Evolutionary conservation across 1,140 invertebrate genomes (phyloP).

Genomic region (Dendrolimus kikuchii): DNA sequence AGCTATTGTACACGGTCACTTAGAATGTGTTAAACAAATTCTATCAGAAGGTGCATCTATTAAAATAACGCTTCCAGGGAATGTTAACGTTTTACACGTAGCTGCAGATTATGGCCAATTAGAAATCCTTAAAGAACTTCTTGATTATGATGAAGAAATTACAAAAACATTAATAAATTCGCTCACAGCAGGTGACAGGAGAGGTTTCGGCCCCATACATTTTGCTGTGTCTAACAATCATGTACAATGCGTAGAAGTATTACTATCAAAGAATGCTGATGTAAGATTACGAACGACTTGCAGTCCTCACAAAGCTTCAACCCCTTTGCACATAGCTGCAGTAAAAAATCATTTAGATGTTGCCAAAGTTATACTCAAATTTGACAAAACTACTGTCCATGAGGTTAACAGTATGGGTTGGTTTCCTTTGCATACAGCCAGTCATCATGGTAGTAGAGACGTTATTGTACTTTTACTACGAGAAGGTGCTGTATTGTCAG

Average conservation of each 20-base stretch:
- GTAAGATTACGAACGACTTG: constrained; percentile 44
- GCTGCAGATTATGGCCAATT: constrained; percentile 54
- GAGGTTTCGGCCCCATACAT: constrained; percentile 77
- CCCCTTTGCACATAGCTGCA: constrained; percentile 76
- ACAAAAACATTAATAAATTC: constrained; percentile 36
- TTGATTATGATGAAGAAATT: constrained; percentile 38
- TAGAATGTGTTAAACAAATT: constrained; percentile 63
- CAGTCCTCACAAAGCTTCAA: constrained; percentile 65
- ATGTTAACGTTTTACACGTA: constrained; percentile 57
- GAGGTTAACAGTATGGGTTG: constrained; percentile 71
- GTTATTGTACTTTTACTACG: constrained; percentile 72
- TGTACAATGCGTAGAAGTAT: constrained; percentile 74
- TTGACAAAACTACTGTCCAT: constrained; percentile 64
- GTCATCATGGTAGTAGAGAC: constrained; percentile 72
- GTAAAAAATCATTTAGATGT: constrained; percentile 65
- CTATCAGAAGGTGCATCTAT: constrained; percentile 63
- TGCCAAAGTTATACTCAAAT: constrained; percentile 66
- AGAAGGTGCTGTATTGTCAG: constrained; percentile 75
- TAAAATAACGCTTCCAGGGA: constrained; percentile 43
- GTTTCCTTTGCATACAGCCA: constrained; percentile 76
- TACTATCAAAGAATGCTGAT: constrained; percentile 74
- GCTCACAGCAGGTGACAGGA: constrained; percentile 29
- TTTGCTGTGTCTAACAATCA: constrained; percentile 79
- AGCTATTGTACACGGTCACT: constrained; percentile 60
- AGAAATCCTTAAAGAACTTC: constrained; percentile 53